A percentile compares a stretch with the other conserved stretches of the same genome.
Conservation (phyloP, 2,888 invertebrate genomes). For the Eremobia ochroleuca region DNA sequence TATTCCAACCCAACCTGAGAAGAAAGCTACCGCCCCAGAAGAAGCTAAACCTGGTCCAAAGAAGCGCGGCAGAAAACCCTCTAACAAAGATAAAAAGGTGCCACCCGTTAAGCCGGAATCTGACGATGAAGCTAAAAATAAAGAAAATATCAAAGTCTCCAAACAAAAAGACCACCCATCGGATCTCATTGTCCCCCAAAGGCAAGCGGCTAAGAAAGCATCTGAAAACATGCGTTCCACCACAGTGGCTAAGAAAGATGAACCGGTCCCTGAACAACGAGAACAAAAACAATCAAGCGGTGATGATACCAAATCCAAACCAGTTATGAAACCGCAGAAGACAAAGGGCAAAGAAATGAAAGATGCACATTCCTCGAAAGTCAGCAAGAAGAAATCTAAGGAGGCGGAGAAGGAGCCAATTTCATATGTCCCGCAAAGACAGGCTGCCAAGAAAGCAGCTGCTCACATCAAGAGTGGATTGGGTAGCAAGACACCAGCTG, state of each 20-base stretch:
- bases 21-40: constrained; percentile 74
- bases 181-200: constrained; percentile 96
- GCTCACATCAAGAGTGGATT: constrained; percentile 96
- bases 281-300: constrained; percentile 77
- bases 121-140: constrained; percentile 88
- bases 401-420: constrained; percentile 93
- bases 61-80: constrained; percentile 87
- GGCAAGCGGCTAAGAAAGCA: constrained; percentile 97
- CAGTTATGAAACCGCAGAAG: constrained; percentile 79
- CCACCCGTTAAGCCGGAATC: constrained; percentile 77
- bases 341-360: constrained; percentile 87
- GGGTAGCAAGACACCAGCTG: constrained; percentile 89
- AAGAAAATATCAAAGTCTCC: constrained; percentile 86
- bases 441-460: constrained; percentile 97
- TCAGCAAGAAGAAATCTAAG: constrained; percentile 89
- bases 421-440: constrained; percentile 96
- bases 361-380: constrained; percentile 79
- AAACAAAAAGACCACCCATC: constrained; percentile 92
- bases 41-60: constrained; percentile 84
- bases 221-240: constrained; percentile 96
- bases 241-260: constrained; percentile 88
- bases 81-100: constrained; percentile 85
- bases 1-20: constrained; percentile 88
- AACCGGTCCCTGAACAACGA: constrained; percentile 72
- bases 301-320: constrained; percentile 82